These are phyloP conservation scores for Podabrus alpinus DNA, from an alignment of 2,888 invertebrate species.

Conservation along the genomic window DNA sequence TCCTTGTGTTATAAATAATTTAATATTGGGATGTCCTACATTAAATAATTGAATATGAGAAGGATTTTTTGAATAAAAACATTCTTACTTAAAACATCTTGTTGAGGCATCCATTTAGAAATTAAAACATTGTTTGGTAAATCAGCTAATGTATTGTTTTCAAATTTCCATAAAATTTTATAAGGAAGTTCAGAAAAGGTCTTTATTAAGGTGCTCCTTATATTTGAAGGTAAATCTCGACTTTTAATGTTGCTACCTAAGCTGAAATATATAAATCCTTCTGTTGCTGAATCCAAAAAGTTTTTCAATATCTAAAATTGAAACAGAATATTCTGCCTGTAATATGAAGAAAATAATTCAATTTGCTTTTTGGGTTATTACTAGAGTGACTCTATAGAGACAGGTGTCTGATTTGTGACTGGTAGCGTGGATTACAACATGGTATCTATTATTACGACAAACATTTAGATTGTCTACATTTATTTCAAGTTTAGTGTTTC, in stretches of 20 bases:
- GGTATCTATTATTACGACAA: too few relatives aligned
- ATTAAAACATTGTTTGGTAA: conserved; percentile 52
- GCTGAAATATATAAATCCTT: conserved; percentile 34
- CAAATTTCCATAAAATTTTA: conserved; percentile 56
- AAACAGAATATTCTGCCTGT: too few relatives aligned
- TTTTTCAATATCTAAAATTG: neutral
- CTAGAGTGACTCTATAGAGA: too few relatives aligned
- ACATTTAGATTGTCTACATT: too few relatives aligned
- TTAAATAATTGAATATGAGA: neutral
- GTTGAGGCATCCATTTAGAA: conserved; percentile 53
- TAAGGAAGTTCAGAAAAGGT: conserved; percentile 53
- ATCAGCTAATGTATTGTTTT: conserved; percentile 42
- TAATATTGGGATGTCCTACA: neutral
- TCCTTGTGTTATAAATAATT: neutral
- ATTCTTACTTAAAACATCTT: conserved; percentile 48
- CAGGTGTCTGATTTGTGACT: too few relatives aligned
- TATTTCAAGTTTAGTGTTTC: too few relatives aligned
- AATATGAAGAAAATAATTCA: too few relatives aligned
- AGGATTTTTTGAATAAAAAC: too few relatives aligned
- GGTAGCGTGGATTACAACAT: too few relatives aligned
- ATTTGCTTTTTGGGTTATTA: neutral
- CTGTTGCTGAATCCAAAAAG: neutral
- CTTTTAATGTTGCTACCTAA: conserved; percentile 7
- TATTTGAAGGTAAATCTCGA: conserved; percentile 33
- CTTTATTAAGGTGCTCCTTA: conserved; percentile 43